phyloP scores from a whole-genome alignment of 2,888 invertebrate species.

The Pseudanteris insignis region DNA sequence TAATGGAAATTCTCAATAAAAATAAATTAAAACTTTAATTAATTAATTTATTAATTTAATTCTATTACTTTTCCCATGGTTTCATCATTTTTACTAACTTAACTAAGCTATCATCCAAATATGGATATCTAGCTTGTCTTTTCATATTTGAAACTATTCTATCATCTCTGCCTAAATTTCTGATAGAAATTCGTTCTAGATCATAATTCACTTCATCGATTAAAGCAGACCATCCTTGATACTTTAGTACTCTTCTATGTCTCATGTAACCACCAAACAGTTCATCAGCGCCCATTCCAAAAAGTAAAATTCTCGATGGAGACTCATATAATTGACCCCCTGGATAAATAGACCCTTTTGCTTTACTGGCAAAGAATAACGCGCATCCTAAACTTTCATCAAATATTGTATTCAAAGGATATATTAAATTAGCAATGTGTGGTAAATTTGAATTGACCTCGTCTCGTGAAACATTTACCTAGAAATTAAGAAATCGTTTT shows the following conservation, averaged over 20 bases:
- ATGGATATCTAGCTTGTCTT: conserved; percentile 82
- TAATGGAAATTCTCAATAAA: too few species aligned
- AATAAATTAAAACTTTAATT: background rate
- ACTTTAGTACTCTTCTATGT: conserved; percentile 79
- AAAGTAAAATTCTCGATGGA: conserved; percentile 77
- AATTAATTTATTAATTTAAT: background rate
- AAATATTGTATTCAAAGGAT: conserved; percentile 86
- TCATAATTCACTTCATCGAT: conserved; percentile 74
- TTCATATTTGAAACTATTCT: conserved; percentile 91
- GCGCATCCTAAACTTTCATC: conserved; percentile 97
- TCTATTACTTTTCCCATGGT: conserved; percentile 75
- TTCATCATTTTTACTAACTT: conserved; percentile 72
- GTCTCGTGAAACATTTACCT: conserved; percentile 75
- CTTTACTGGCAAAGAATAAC: conserved; percentile 95
- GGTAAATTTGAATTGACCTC: conserved; percentile 72
- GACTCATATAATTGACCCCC: conserved; percentile 67
- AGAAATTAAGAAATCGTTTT: too few species aligned
- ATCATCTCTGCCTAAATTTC: conserved; percentile 96
- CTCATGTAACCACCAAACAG: conserved; percentile 93
- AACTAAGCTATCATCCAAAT: conserved; percentile 78
- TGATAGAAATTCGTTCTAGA: conserved; percentile 83
- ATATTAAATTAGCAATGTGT: conserved; percentile 79
- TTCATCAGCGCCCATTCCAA: conserved; percentile 98
- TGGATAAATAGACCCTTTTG: conserved; percentile 67
- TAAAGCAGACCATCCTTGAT: conserved; percentile 69